Evolutionary conservation across 2,797 vertebrate genomes (phyloP).

Genomic region (Sebastes melanostomus): DNA sequence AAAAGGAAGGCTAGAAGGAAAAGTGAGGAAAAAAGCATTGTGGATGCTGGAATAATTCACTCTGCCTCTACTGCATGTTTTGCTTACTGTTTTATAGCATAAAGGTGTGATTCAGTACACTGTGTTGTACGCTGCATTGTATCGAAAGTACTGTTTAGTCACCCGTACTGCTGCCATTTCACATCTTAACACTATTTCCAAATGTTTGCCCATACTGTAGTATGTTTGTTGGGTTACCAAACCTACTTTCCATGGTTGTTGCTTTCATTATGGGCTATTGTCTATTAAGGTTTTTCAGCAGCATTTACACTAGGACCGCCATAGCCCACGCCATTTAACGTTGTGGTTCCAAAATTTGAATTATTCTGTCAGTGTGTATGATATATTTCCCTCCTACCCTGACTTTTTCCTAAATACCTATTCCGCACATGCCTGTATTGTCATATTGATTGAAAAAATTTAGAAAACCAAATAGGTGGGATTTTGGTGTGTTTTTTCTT

Average conservation of each 20-base stretch:
- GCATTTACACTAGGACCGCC: background rate
- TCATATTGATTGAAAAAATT: too few species aligned
- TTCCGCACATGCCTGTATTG: too few species aligned
- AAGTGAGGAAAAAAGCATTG: constrained; percentile 51
- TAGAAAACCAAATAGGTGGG: too few species aligned
- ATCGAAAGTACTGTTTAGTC: constrained; percentile 30
- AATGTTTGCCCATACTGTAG: background rate
- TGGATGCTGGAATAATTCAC: constrained; percentile 58
- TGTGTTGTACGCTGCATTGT: constrained; percentile 23
- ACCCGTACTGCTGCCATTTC: constrained; percentile 30
- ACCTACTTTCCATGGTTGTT: background rate
- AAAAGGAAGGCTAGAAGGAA: constrained; percentile 57
- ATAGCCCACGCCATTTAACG: too few species aligned
- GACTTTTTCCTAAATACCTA: too few species aligned
- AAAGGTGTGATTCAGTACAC: constrained; percentile 41
- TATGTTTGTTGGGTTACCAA: constrained; percentile 1
- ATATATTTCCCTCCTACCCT: too few species aligned
- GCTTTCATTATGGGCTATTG: background rate
- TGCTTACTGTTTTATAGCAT: constrained; percentile 40
- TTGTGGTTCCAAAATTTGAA: too few species aligned
- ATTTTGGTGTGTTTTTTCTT: too few species aligned
- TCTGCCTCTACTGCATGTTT: constrained; percentile 31
- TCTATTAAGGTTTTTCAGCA: background rate
- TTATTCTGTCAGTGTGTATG: too few species aligned
- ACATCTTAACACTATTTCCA: constrained; percentile 23